Evolutionary conservation across 2,113 vertebrate genomes (phyloP), one percentile per base, ranked within the genome.

Genomic region (Heteronetta atricapilla): DNA sequence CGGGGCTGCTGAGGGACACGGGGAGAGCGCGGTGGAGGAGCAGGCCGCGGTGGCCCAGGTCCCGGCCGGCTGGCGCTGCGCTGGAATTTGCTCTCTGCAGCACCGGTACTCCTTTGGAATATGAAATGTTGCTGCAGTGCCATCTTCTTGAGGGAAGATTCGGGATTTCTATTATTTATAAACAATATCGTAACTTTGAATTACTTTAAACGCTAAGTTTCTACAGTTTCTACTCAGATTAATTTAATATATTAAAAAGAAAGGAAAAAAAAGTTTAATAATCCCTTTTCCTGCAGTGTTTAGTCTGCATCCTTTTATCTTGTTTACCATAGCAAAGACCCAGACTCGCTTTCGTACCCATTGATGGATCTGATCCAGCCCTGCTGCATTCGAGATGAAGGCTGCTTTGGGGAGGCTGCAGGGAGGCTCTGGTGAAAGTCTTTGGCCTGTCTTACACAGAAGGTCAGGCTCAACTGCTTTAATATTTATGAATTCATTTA

Each of bases 401-500:
- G 21, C 44, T 81, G 31, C 5, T 92, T 78, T 26, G n/a, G 56
- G 69, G 68, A 81, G 22, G 50, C 62, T 92, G 58, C 88, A 70
- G 10, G 2, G 3, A 77, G 36, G 40, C 74, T 82, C 81, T 79
- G 73, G 69, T 90, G 77, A 84, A 95, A 89, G 53, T 62, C 58
- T 84, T 77, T 92, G 88, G 58, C 69, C 76, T 89, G 36, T 89
- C 34, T 84, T 69, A 79, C 29, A 48, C 1, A 89, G 62, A 92
- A 84, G 38, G 83, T 87, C 90, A 95, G 77, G 79, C 40, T 79
- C 62, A 93, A 73, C 83, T 66, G 40, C 90, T 93, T 89, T 74
- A 92, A 86, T 95, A 89, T 93, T 96, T 95, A 93, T 58, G 23
- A 93, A 94, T 68, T 52, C 68, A 56, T 75, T 92, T 95, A 94